These are phyloP conservation scores for Campoplex nolae DNA, from an alignment of 2,888 invertebrate genomes.

Conservation along the genomic window DNA sequence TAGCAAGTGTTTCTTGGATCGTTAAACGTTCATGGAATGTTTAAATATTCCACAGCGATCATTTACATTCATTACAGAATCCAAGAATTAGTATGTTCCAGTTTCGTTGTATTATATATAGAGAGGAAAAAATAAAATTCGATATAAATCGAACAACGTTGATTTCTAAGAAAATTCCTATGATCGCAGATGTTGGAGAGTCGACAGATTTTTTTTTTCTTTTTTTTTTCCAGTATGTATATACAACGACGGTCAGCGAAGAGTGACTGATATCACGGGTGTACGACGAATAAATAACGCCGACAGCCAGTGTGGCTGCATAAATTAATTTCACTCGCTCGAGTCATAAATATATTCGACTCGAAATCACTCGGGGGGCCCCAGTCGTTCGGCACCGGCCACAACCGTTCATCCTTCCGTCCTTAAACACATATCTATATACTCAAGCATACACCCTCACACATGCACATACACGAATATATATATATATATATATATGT, in stretches of 20 bases:
- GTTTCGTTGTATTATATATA: neutral
- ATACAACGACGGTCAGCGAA: constrained; percentile 60
- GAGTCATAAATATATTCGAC: constrained; percentile 83
- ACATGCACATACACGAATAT: constrained; percentile 10
- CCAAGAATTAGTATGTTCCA: neutral
- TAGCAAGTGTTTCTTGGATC: too few relatives aligned
- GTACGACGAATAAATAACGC: constrained; percentile 82
- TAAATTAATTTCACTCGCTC: constrained; percentile 83
- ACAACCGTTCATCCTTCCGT: constrained; percentile 55
- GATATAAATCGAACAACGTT: constrained; percentile 1
- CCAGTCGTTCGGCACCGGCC: constrained; percentile 63
- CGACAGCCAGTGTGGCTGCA: constrained; percentile 83
- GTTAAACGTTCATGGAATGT: too few relatives aligned
- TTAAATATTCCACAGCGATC: too few relatives aligned
- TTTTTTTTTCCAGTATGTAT: constrained; percentile 1
- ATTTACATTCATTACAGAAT: neutral
- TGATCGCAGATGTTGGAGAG: constrained; percentile 30
- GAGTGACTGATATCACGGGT: constrained; percentile 81
- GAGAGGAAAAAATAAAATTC: neutral
- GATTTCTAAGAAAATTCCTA: constrained; percentile 38
- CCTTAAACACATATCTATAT: constrained; percentile 9
- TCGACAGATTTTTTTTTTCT: neutral
- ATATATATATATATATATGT: constrained; percentile 7
- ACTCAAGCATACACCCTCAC: neutral
- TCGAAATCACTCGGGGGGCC: constrained; percentile 78